Evolutionary conservation across 2,888 invertebrate genomes (phyloP), one percentile per base, ranked within the genome.

Genomic region (Morpho helenor): DNA sequence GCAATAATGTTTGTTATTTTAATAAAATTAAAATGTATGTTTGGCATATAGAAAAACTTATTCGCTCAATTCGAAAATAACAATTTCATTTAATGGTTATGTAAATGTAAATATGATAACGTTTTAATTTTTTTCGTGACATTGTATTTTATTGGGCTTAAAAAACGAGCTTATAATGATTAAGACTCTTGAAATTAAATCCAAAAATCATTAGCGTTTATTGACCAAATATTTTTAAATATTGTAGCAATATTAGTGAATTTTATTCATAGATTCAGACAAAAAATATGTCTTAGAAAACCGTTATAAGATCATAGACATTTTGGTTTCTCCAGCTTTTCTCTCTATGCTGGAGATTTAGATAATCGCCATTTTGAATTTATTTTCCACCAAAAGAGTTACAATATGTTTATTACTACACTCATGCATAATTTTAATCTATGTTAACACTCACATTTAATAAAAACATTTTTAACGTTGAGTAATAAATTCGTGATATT

Each of bases 41-140:
- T 80, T 80, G 77, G 79, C 79, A 81, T 16, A 16, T 16, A 16
- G 16, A 16, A 16, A 16, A 16, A 16, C 66, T 74, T 68, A 76
- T 77, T 80, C 82, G 84, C 85, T 85, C 85, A 85, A 84, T 81
- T 84, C 77, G 78, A 82, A 77, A 76, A 75, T 69, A 71, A 67
- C 66, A 69, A 69, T 40, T 74, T 63, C 43, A 8, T 68, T 69
- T 66, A 59, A 67, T 66, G 54, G 46, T 55, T 62, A 61, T 49
- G 7, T 45, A 62, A 62, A 39, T 63, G 54, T 45, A 40, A 48
- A 51, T 57, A 54, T 40, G 43, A n/a, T 51, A 51, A 39, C 31
- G 8, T 46, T 16, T 16, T 9, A 40, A 40, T 10, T 10, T 7
- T 8, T 46, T 46, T 47, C 40, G 10, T 40, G 47, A 53, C 47